Conservation (phyloP, 2,797 vertebrate genomes). For the Remorina albescens region DNA sequence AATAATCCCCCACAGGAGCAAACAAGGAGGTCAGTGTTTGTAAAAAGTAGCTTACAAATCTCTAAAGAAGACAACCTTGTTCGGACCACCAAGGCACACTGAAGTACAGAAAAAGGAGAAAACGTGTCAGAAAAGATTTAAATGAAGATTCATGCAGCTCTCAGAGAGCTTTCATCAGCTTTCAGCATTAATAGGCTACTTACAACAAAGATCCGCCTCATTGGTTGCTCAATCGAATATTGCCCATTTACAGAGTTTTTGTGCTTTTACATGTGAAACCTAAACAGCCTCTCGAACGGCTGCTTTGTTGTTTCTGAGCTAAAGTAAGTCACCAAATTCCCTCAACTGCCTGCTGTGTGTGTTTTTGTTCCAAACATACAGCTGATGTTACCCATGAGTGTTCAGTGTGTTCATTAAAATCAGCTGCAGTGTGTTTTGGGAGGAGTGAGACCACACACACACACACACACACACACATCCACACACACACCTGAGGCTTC, state of each 20-base stretch:
- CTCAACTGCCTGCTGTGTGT: slow-evolving; percentile 19
- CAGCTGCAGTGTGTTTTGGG: slow-evolving; percentile 25
- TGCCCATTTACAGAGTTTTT: slow-evolving; percentile 34
- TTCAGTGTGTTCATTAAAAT: slow-evolving; percentile 15
- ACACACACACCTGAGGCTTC: slow-evolving; percentile 39
- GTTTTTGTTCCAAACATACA: slow-evolving; percentile 25
- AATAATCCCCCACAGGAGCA: background rate
- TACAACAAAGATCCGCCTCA: slow-evolving; percentile 32
- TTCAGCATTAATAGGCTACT: slow-evolving; percentile 43
- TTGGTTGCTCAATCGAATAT: slow-evolving; percentile 18
- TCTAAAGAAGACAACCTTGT: slow-evolving; percentile 55
- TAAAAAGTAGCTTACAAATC: slow-evolving; percentile 47
- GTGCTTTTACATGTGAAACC: slow-evolving; percentile 48
- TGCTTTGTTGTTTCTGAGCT: background rate
- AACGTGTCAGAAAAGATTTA: slow-evolving; percentile 39
- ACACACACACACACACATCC: no score
- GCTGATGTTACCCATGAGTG: slow-evolving; percentile 42
- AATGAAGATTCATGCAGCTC: slow-evolving; percentile 29
- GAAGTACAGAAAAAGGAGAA: slow-evolving; percentile 47
- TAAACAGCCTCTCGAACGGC: slow-evolving; percentile 11
- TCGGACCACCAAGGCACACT: slow-evolving; percentile 69
- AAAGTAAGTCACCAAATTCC: slow-evolving; percentile 6
- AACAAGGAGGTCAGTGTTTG: slow-evolving; percentile 28
- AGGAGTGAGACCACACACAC: slow-evolving; percentile 9
- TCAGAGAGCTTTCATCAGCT: slow-evolving; percentile 25